Base-by-base conservation (phyloP, 2,888 invertebrate species). In the Drosophila diplacantha region DNA sequence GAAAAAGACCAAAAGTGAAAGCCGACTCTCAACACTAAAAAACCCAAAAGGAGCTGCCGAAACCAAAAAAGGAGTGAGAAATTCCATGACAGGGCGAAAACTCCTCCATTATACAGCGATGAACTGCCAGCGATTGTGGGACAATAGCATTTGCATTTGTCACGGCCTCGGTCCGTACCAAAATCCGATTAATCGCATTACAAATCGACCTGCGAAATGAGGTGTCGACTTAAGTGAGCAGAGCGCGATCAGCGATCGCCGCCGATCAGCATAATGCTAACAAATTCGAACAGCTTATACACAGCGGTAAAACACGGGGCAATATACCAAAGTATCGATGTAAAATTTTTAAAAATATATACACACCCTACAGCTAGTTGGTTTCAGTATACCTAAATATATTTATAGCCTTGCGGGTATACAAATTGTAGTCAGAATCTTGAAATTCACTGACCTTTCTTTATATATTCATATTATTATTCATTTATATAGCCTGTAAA, bases 91-190 rank as follows among this genome's bases (percentile, higher is more conserved):
- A 26, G 37, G 29, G 26, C 35, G 12, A 16, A 9, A 31, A 16
- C 8, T 32, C 37, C 18, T 24, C 12, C 7, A 32, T 43, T 34
- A 3, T 29, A 43, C 44, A 43, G 60, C 72, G 71, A 75, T 72
- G 72, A 84, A 80, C 66, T 67, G 78, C 57, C 46, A 35, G 32
- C 74, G 63, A 84, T 85, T 80, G 71, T 52, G 60, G 57, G 69
- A 85, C 85, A 85, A 85, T 81, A 73, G 85, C 63, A 85, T 85
- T 85, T 85, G 79, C 85, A 86, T 86, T 85, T 85, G 78, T 86
- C 86, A 86, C 35, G 31, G 70, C 57, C 64, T 68, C 63, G 63
- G 9, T 46, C 18, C 62, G 57, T 55, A 60, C 71, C 35, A 8
- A 46, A 63, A 56, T 50, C 47, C 70, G 72, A 80, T 76, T 64